phyloP scores from a whole-genome alignment of 2,113 vertebrate species.

The Motacilla alba region DNA sequence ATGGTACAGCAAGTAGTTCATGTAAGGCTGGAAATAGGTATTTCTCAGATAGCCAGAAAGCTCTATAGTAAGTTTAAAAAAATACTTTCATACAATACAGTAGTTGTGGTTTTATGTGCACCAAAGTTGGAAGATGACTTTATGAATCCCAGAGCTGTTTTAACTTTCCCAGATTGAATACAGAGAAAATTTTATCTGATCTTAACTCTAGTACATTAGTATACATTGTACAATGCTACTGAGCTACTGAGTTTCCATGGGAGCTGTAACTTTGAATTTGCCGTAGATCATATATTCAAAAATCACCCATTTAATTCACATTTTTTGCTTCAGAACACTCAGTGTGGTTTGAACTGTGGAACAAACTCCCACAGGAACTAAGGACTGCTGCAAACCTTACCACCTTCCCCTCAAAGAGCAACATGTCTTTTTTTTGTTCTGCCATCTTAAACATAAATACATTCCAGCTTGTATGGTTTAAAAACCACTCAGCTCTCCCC shows the following conservation, averaged over 20 bases:
- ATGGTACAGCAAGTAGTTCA: not conserved
- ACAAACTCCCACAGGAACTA: constrained; percentile 45
- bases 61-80: not conserved
- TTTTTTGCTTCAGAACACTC: constrained; percentile 44
- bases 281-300: constrained; percentile 51
- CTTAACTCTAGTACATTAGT: constrained; percentile 27
- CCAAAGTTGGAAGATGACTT: constrained; percentile 44
- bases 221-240: constrained; percentile 23
- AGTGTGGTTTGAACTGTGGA: constrained; percentile 35
- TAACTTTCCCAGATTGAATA: constrained; percentile 29
- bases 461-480: not conserved
- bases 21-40: not conserved
- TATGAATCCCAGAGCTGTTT: constrained; percentile 55
- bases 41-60: not conserved
- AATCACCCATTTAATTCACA: constrained; percentile 43
- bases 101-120: constrained; percentile 39
- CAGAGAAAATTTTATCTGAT: constrained; percentile 24
- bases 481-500: not conserved
- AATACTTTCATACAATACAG: not conserved
- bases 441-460: not conserved
- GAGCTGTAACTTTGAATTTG: constrained; percentile 45
- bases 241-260: constrained; percentile 25
- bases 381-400: not conserved
- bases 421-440: not conserved
- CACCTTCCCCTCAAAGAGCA: not conserved